Evolutionary conservation across 2,797 vertebrate species (phyloP).

Genomic region (Hippocampus kuda): DNA sequence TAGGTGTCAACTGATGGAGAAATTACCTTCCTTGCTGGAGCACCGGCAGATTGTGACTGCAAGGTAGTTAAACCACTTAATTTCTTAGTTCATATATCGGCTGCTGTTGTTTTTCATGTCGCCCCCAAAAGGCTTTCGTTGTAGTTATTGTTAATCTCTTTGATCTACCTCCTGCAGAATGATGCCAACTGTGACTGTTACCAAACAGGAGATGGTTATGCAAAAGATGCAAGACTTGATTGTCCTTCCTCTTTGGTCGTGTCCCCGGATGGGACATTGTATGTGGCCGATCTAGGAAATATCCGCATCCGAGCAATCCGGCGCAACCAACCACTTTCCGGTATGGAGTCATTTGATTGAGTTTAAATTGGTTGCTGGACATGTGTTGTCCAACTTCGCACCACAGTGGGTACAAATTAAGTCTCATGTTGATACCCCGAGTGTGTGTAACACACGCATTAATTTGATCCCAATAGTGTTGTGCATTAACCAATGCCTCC

Average conservation of each 20-base stretch:
- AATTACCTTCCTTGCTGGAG: conserved; percentile 88
- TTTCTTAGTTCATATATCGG: background rate
- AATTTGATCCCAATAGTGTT: background rate
- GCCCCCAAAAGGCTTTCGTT: background rate
- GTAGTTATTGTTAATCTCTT: background rate
- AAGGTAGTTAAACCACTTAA: conserved; percentile 57
- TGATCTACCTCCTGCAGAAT: conserved; percentile 49
- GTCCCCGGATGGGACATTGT: conserved; percentile 89
- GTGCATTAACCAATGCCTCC: background rate
- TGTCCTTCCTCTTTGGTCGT: conserved; percentile 90
- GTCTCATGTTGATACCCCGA: background rate
- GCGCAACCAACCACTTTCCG: conserved; percentile 75
- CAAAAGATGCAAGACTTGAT: conserved; percentile 89
- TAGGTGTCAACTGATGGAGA: conserved; percentile 91
- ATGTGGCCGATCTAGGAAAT: conserved; percentile 91
- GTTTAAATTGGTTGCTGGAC: background rate
- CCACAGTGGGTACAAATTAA: background rate
- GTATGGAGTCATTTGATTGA: conserved; percentile 18
- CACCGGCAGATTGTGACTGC: conserved; percentile 90
- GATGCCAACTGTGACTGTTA: conserved; percentile 99
- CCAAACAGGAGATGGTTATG: conserved; percentile 88
- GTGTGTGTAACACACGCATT: background rate
- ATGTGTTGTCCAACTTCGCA: background rate
- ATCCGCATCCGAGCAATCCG: conserved; percentile 90
- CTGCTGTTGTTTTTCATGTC: background rate